Conservation (phyloP, 2,888 invertebrate species). For the Abrostola tripartita region DNA sequence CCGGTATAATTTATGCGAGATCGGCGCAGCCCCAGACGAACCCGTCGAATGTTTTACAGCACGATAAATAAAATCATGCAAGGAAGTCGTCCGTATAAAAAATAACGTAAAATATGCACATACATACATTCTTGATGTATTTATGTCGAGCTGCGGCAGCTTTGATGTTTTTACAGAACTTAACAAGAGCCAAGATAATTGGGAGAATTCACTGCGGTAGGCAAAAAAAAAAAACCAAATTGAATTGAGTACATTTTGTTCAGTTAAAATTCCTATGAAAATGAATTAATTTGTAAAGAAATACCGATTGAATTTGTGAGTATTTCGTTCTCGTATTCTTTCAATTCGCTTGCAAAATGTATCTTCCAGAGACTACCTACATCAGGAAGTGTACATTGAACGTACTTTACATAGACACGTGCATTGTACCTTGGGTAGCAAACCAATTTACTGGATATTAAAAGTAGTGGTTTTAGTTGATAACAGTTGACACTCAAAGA, state of each 20-base stretch:
- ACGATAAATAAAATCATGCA: slow-evolving; percentile 52
- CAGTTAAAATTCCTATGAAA: background rate
- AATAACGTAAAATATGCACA: slow-evolving; percentile 49
- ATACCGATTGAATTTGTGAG: no score
- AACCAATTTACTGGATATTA: no score
- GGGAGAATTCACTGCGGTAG: background rate
- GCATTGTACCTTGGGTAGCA: no score
- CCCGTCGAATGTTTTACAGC: slow-evolving; percentile 24
- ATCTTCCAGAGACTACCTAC: no score
- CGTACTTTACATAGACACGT: no score
- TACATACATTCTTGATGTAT: slow-evolving; percentile 51
- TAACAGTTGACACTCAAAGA: no score
- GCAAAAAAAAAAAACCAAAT: slow-evolving; percentile 5
- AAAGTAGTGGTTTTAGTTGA: no score
- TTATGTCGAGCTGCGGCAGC: slow-evolving; percentile 31
- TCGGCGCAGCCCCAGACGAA: slow-evolving; percentile 27
- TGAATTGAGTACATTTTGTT: slow-evolving; percentile 16
- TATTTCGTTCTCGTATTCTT: no score
- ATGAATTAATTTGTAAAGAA: background rate
- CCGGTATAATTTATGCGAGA: slow-evolving; percentile 57
- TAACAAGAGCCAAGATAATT: slow-evolving; percentile 6
- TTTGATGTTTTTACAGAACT: slow-evolving; percentile 33
- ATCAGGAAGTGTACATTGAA: no score
- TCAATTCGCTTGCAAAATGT: no score
- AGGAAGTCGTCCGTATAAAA: slow-evolving; percentile 49